Conservation (phyloP, 2,113 vertebrate species). For the Oncorhynchus nerka region DNA sequence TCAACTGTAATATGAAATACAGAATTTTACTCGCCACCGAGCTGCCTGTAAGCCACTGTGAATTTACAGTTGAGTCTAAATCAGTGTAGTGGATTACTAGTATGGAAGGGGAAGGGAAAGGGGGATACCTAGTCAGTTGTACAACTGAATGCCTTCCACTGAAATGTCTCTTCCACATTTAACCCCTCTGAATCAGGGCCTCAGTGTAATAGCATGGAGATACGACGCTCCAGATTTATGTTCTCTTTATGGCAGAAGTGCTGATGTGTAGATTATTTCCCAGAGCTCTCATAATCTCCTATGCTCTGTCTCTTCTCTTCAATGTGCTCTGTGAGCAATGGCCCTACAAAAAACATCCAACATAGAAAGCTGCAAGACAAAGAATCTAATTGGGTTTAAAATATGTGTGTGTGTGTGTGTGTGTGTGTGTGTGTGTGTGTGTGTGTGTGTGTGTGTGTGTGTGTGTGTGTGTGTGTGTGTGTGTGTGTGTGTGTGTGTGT, state of each 20-base stretch:
- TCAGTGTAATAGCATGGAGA: slow-evolving; percentile 40
- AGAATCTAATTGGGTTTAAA: slow-evolving; percentile 18
- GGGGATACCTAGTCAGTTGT: neutral
- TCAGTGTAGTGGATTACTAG: too few relatives aligned
- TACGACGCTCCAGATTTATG: slow-evolving; percentile 64
- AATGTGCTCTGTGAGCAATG: slow-evolving; percentile 56
- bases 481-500: too few relatives aligned
- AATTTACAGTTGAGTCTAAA: too few relatives aligned
- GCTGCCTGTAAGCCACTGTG: too few relatives aligned
- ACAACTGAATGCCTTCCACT: slow-evolving; percentile 20
- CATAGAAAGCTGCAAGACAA: slow-evolving; percentile 41
- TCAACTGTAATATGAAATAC: too few relatives aligned
- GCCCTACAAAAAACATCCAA: slow-evolving; percentile 48
- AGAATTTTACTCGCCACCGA: too few relatives aligned
- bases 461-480: too few relatives aligned
- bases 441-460: too few relatives aligned
- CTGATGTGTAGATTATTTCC: slow-evolving; percentile 65
- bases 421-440: too few relatives aligned
- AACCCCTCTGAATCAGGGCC: slow-evolving; percentile 12
- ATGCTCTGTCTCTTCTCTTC: slow-evolving; percentile 34
- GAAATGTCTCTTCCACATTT: too few relatives aligned
- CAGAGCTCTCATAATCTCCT: slow-evolving; percentile 62
- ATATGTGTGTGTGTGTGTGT: neutral
- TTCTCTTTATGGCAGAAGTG: slow-evolving; percentile 58
- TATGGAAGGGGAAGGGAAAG: too few relatives aligned